These are phyloP conservation scores for Melipona quadrifasciata DNA, from an alignment of 1,140 invertebrate species.

Conservation along the genomic window DNA sequence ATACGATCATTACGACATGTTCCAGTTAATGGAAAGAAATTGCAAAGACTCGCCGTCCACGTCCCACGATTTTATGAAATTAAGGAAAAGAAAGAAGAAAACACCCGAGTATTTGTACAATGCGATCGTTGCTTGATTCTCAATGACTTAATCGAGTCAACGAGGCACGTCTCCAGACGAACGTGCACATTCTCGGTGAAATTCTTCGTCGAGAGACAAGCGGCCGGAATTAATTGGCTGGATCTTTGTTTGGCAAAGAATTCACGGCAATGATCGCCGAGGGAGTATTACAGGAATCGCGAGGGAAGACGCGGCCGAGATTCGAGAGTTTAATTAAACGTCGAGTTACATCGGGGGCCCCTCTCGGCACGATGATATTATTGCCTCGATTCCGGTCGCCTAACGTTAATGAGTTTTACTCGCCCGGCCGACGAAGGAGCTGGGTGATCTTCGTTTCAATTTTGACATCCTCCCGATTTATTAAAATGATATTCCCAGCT, in stretches of 20 bases:
- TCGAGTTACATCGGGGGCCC: conserved; percentile 6
- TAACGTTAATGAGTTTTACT: conserved; percentile 23
- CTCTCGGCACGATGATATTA: conserved; percentile 14
- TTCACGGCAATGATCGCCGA: background rate
- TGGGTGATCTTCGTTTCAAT: conserved; percentile 3
- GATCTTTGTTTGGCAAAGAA: conserved; percentile 25
- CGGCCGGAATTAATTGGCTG: conserved; percentile 15
- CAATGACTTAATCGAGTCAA: background rate
- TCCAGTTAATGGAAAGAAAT: too few relatives aligned
- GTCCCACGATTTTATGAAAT: too few relatives aligned
- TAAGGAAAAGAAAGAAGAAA: too few relatives aligned
- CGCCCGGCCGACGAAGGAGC: background rate
- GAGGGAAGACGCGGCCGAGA: conserved; percentile 9
- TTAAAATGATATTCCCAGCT: background rate
- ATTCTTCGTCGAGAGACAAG: background rate
- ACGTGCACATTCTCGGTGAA: background rate
- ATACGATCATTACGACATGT: too few relatives aligned
- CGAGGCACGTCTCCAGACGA: background rate
- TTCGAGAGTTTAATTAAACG: conserved; percentile 34
- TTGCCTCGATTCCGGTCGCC: conserved; percentile 6
- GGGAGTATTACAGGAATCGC: background rate
- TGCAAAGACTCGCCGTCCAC: too few relatives aligned
- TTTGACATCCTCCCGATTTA: conserved; percentile 20
- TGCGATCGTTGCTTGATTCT: too few relatives aligned
- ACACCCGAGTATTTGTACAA: too few relatives aligned